Percentiles rank a stretch among this genome's conserved stretches.
These are phyloP conservation scores for Alligator mississippiensis DNA, from an alignment of 2,113 vertebrate species.

Conservation along the genomic window DNA sequence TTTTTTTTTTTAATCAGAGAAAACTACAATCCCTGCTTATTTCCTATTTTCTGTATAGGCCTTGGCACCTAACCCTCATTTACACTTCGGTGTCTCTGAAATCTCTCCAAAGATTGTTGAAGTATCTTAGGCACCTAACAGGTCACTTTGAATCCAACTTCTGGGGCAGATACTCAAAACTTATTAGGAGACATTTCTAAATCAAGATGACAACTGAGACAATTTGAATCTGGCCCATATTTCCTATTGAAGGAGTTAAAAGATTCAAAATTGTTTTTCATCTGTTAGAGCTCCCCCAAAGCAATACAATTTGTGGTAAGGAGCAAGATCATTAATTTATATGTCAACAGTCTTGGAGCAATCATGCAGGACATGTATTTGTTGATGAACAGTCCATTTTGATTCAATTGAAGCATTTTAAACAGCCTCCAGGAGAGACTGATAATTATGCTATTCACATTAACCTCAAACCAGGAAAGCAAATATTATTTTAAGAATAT, in stretches of 20 bases:
- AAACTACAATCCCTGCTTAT: no score
- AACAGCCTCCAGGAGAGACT: neutral
- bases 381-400: neutral
- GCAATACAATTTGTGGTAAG: neutral
- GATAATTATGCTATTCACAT: neutral
- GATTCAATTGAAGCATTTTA: neutral
- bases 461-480: neutral
- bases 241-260: neutral
- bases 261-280: neutral
- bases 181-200: no score
- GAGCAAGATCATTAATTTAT: neutral
- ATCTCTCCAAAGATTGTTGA: no score
- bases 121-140: no score
- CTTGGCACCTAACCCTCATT: no score
- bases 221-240: neutral
- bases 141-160: no score
- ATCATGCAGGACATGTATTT: neutral
- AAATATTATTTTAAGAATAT: neutral
- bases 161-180: no score
- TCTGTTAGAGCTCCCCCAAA: neutral
- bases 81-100: no score
- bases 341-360: neutral
- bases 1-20: no score
- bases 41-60: no score
- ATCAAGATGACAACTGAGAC: no score